These are phyloP conservation scores for Boleophthalmus pectinirostris DNA, from an alignment of 2,113 vertebrate genomes.

Conservation along the genomic window DNA sequence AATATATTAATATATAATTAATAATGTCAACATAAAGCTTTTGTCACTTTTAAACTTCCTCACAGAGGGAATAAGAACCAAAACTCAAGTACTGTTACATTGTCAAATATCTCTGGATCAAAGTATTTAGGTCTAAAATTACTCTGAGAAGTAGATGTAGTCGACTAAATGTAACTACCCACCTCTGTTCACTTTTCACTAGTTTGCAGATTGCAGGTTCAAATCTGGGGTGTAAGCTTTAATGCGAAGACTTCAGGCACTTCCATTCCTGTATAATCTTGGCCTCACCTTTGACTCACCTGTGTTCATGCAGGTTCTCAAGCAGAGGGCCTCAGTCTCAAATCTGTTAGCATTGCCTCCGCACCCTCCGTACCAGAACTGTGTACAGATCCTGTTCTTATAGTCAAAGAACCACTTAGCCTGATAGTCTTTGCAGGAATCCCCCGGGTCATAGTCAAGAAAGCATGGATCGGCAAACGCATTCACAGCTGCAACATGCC, in stretches of 20 bases:
- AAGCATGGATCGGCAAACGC: constrained; percentile 81
- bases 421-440: constrained; percentile 84
- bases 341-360: constrained; percentile 87
- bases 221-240: not conserved
- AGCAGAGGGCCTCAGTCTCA: constrained; percentile 81
- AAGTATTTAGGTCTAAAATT: too few species aligned
- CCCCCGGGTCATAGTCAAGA: constrained; percentile 84
- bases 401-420: constrained; percentile 88
- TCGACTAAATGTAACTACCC: too few species aligned
- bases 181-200: not conserved
- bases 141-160: too few species aligned
- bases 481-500: constrained; percentile 73
- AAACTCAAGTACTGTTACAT: too few species aligned
- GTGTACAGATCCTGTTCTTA: constrained; percentile 83
- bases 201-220: not conserved
- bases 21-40: too few species aligned
- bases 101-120: too few species aligned
- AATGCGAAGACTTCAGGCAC: not conserved
- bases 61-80: too few species aligned
- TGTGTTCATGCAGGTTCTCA: constrained; percentile 77
- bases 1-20: too few species aligned
- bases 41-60: too few species aligned
- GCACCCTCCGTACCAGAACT: constrained; percentile 87
- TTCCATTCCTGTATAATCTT: not conserved
- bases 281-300: constrained; percentile 73